These are phyloP conservation scores for western clawed frog (Xenopus tropicalis) DNA, from an alignment of 2,113 vertebrate species.

Conservation along the genomic window DNA sequence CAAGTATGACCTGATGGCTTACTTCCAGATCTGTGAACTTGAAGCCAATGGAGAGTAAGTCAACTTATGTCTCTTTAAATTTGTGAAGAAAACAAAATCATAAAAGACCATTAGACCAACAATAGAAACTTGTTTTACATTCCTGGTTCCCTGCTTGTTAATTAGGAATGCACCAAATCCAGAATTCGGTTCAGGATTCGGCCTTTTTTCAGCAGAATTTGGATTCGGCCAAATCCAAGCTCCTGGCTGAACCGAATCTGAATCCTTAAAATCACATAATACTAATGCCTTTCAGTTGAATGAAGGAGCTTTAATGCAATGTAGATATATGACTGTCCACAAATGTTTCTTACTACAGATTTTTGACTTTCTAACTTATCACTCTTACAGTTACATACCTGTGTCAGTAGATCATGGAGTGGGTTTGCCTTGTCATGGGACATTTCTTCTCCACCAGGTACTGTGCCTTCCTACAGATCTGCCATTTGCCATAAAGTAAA, in stretches of 20 bases:
- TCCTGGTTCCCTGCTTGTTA: neutral
- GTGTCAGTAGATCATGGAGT: slow-evolving; percentile 92
- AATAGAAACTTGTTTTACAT: neutral
- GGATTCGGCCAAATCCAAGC: too few species aligned
- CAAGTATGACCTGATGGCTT: slow-evolving; percentile 94
- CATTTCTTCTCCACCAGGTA: slow-evolving; percentile 96
- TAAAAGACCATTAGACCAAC: neutral
- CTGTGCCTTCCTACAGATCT: neutral
- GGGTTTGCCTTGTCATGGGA: slow-evolving; percentile 92
- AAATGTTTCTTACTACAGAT: too few species aligned
- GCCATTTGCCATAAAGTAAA: too few species aligned
- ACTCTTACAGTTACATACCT: slow-evolving; percentile 84
- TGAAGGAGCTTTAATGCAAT: too few species aligned
- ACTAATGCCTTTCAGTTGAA: too few species aligned
- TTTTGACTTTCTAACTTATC: neutral
- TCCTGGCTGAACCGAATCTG: too few species aligned
- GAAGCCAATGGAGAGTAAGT: slow-evolving; percentile 97
- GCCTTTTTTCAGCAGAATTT: too few species aligned
- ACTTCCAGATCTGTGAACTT: slow-evolving; percentile 97
- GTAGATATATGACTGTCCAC: too few species aligned
- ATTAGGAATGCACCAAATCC: neutral
- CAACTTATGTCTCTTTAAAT: neutral
- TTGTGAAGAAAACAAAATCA: too few species aligned
- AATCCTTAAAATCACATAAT: too few species aligned
- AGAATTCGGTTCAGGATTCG: too few species aligned